phyloP scores from a whole-genome alignment of 1,140 invertebrate genomes.

The Pseudomyrmex sp. region DNA sequence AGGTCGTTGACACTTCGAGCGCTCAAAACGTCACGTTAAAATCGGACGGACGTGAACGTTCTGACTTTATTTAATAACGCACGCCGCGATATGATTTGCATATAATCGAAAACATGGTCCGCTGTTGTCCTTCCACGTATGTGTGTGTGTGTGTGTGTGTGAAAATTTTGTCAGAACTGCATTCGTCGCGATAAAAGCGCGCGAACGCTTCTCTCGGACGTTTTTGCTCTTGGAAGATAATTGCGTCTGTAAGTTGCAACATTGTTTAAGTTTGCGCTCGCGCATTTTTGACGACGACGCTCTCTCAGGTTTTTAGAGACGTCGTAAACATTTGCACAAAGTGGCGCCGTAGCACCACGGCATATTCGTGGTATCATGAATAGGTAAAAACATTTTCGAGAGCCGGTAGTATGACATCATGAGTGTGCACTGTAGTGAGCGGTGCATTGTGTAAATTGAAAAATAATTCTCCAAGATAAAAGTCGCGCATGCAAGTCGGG shows the following conservation, averaged over 20 bases:
- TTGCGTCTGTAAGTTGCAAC: constrained; percentile 32
- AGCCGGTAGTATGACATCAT: not conserved
- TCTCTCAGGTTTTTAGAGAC: constrained; percentile 27
- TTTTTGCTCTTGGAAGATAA: constrained; percentile 22
- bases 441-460: not conserved
- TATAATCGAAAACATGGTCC: constrained; percentile 7
- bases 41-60: constrained; percentile 2
- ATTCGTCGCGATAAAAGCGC: not conserved
- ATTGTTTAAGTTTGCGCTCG: constrained; percentile 12
- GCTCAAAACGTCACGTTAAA: constrained; percentile 31
- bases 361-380: not conserved
- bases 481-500: not conserved
- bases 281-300: not conserved
- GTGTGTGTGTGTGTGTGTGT: not conserved
- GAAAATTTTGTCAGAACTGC: constrained; percentile 16
- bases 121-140: not conserved
- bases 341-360: not conserved
- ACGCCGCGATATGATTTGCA: constrained; percentile 7
- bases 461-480: constrained; percentile 5
- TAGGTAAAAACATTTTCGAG: not conserved
- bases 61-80: not conserved
- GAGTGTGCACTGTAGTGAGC: not conserved
- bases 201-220: not conserved
- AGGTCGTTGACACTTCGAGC: too few species aligned
- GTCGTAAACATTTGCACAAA: constrained; percentile 25